Evolutionary conservation across 53 echinoderm and acorn worm genomes (phyloP), one percentile per base, ranked within the genome.

Genomic region (Crossaster papposus): DNA sequence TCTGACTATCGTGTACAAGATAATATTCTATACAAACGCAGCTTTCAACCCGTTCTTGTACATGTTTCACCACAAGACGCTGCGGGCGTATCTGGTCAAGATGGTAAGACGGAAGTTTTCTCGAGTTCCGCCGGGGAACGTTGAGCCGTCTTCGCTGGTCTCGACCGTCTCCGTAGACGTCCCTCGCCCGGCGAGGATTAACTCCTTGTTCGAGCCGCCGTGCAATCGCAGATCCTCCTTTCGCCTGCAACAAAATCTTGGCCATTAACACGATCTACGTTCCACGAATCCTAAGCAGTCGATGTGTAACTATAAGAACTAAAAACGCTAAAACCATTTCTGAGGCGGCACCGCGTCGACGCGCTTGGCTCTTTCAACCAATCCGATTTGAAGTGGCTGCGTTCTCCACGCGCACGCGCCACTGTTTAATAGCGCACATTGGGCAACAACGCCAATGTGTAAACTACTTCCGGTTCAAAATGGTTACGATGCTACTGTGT

Each of bases 31-130:
- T 70, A 50, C 79, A 15, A 91, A 91, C 54, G 85, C 91, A 14
- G 91, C 91, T 13, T 50, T 79, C 36, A 83, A 91, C 65, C 91
- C 91, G 14, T 91, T 78, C 36, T 65, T 91, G 6, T 91, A 91
- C 91, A 79, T 85, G 20, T 85, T 77, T 30, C 84, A 83, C n/a
- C 83, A 91, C 35, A 70, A 52, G 26, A 85, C 75, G 36, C 70
- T 91, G 1, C 54, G 91, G 26, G 78, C 64, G 32, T 64, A 85
- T 51, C 65, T 85, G 78, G 51, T 78, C 3, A 15, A 29, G 53
- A 54, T 52, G 73, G 51, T 85, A 30, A 14, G 85, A 54, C 23
- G 85, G 54, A 85, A 85, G 50, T 65, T 72, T 52, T 85, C 85
- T 30, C 73, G 85, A 53, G 70, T 83, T 35, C 83, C 83, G 12